Evolutionary conservation across 2,113 vertebrate genomes (phyloP).

Genomic region (Lagopus muta): DNA sequence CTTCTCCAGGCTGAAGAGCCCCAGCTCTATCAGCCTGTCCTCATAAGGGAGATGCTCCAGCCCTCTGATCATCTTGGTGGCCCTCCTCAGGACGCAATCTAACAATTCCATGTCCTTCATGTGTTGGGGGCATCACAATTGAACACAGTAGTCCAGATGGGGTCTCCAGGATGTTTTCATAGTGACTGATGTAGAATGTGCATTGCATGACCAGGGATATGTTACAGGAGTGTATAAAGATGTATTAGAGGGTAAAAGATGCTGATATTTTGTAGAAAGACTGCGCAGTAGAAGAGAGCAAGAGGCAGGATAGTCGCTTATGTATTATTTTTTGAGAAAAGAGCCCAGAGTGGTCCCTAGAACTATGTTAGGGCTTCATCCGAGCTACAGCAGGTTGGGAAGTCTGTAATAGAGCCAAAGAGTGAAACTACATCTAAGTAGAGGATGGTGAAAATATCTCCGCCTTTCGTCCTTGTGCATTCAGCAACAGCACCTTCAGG

Average conservation of each 20-base stretch:
- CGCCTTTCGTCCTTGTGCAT: background rate
- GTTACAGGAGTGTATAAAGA: background rate
- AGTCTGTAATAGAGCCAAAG: background rate
- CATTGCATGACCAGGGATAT: background rate
- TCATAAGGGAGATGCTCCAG: too few species aligned
- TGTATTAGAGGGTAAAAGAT: background rate
- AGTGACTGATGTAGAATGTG: fast-evolving
- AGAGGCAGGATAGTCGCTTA: background rate
- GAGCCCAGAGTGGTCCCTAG: background rate
- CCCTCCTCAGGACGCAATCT: too few species aligned
- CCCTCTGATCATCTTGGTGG: too few species aligned
- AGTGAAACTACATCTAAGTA: background rate
- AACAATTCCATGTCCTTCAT: too few species aligned
- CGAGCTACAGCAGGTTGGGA: background rate
- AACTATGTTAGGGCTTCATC: background rate
- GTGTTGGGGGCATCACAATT: too few species aligned
- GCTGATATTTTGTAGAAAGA: background rate
- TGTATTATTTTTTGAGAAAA: background rate
- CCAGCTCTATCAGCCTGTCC: too few species aligned
- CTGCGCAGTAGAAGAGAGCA: background rate
- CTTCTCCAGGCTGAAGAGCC: too few species aligned
- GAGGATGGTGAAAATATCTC: background rate
- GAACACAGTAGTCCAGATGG: too few species aligned
- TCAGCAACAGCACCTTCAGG: background rate
- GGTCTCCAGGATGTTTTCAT: background rate